A percentile compares a stretch with the other conserved stretches of the same genome.
These are phyloP conservation scores for Protodeltote pygarga DNA, from an alignment of 2,888 invertebrate species.

Conservation along the genomic window DNA sequence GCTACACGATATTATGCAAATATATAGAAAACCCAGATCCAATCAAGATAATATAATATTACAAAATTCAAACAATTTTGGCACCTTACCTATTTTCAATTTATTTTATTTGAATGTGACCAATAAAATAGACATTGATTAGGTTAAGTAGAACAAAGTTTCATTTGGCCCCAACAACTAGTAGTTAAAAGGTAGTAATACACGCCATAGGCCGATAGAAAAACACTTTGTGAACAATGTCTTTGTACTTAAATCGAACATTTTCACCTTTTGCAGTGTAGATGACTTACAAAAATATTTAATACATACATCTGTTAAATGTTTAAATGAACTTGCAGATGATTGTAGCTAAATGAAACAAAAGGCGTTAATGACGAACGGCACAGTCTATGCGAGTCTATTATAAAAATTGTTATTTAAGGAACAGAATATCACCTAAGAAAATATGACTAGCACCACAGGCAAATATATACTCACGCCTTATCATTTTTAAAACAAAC, in stretches of 20 bases:
- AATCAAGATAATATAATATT: slow-evolving; percentile 4
- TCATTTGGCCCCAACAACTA: slow-evolving; percentile 56
- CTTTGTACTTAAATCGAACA: slow-evolving; percentile 50
- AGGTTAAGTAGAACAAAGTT: slow-evolving; percentile 34
- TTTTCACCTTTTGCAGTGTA: slow-evolving; percentile 35
- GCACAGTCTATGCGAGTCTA: slow-evolving; percentile 9
- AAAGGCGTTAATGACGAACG: slow-evolving; percentile 10
- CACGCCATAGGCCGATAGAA: slow-evolving; percentile 47
- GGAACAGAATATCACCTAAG: slow-evolving; percentile 30
- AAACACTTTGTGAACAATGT: slow-evolving; percentile 29
- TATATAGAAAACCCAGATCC: slow-evolving; percentile 13
- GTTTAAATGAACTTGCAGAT: slow-evolving; percentile 7
- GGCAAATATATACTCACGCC: slow-evolving; percentile 46
- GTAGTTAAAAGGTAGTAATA: slow-evolving; percentile 34
- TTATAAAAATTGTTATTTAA: slow-evolving; percentile 18
- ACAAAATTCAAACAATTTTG: slow-evolving; percentile 39
- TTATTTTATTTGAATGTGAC: slow-evolving; percentile 21
- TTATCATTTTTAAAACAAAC: slow-evolving; percentile 14
- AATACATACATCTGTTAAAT: slow-evolving; percentile 22
- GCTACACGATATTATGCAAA: slow-evolving; percentile 14
- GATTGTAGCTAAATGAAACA: slow-evolving; percentile 1
- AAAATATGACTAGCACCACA: slow-evolving; percentile 65
- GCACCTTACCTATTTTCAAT: slow-evolving; percentile 45
- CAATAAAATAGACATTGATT: slow-evolving; percentile 37
- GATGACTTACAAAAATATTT: slow-evolving; percentile 57